phyloP scores from a whole-genome alignment of 1,140 invertebrate genomes.

The Cheumatopsyche charites region DNA sequence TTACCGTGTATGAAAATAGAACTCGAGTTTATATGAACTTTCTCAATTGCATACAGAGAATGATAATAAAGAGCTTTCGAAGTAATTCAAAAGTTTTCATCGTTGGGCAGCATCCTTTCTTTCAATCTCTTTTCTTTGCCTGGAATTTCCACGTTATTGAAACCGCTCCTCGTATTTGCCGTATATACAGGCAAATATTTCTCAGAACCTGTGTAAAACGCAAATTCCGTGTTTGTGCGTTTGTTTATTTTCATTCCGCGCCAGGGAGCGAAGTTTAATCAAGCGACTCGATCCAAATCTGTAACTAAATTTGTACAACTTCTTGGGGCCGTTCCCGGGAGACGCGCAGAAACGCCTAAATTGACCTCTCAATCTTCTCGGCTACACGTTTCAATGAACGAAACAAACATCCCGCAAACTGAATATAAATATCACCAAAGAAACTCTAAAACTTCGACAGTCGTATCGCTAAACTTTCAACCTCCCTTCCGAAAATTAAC shows the following conservation, averaged over 20 bases:
- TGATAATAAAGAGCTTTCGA: no score
- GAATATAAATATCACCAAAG: slow-evolving; percentile 17
- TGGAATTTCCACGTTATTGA: no score
- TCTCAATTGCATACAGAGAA: no score
- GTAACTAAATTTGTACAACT: slow-evolving; percentile 26
- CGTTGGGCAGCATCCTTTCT: no score
- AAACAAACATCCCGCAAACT: slow-evolving; percentile 12
- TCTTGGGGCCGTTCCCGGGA: neutral
- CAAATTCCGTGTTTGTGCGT: neutral
- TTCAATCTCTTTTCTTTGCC: no score
- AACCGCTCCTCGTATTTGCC: no score
- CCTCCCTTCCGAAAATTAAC: slow-evolving; percentile 10
- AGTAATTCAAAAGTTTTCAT: no score
- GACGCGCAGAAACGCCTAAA: slow-evolving; percentile 17
- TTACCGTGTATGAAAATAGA: no score
- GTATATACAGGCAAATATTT: no score
- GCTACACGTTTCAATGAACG: slow-evolving; percentile 8
- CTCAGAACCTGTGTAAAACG: no score
- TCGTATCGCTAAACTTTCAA: neutral
- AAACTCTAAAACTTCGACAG: neutral
- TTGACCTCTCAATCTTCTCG: slow-evolving; percentile 23
- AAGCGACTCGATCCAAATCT: slow-evolving; percentile 19
- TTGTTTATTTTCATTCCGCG: slow-evolving; percentile 18
- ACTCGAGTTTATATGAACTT: no score
- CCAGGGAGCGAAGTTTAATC: slow-evolving; percentile 12